Percentiles rank a stretch among this genome's conserved stretches.
These are phyloP conservation scores for Serranus cabrilla DNA, from an alignment of 2,797 vertebrate species.

Conservation along the genomic window DNA sequence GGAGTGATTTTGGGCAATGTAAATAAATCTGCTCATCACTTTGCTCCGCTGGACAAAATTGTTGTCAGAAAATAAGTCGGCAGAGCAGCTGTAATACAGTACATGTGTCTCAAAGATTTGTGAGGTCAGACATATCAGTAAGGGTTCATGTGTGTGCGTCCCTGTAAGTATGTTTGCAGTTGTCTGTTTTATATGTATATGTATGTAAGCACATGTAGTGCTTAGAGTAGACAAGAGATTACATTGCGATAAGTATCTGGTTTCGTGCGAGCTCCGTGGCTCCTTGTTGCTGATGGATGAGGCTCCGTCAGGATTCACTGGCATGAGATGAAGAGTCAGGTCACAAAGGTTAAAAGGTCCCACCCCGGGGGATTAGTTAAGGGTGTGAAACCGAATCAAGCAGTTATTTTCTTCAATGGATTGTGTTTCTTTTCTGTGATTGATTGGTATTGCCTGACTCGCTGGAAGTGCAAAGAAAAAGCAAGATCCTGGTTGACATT, in stretches of 20 bases:
- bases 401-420: slow-evolving; percentile 48
- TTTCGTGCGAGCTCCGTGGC: slow-evolving; percentile 32
- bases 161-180: slow-evolving; percentile 22
- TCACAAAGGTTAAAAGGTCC: slow-evolving; percentile 59
- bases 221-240: slow-evolving; percentile 61
- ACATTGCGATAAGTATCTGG: slow-evolving; percentile 56
- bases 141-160: slow-evolving; percentile 1
- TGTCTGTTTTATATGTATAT: slow-evolving; percentile 39
- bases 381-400: slow-evolving; percentile 55
- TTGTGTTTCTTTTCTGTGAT: slow-evolving; percentile 54
- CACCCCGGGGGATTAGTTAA: slow-evolving; percentile 54
- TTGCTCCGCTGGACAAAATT: background rate
- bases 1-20: background rate
- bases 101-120: background rate
- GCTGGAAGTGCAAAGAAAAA: slow-evolving; percentile 26
- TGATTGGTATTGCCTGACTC: slow-evolving; percentile 51
- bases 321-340: slow-evolving; percentile 52
- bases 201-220: slow-evolving; percentile 47
- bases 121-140: background rate
- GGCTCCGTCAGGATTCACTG: slow-evolving; percentile 35
- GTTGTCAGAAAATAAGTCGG: slow-evolving; percentile 1
- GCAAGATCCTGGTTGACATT: slow-evolving; percentile 28
- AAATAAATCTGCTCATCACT: background rate
- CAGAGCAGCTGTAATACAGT: background rate
- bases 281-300: slow-evolving; percentile 63